phyloP scores from a whole-genome alignment of 1,140 invertebrate genomes.

The Lepidurus apus region DNA sequence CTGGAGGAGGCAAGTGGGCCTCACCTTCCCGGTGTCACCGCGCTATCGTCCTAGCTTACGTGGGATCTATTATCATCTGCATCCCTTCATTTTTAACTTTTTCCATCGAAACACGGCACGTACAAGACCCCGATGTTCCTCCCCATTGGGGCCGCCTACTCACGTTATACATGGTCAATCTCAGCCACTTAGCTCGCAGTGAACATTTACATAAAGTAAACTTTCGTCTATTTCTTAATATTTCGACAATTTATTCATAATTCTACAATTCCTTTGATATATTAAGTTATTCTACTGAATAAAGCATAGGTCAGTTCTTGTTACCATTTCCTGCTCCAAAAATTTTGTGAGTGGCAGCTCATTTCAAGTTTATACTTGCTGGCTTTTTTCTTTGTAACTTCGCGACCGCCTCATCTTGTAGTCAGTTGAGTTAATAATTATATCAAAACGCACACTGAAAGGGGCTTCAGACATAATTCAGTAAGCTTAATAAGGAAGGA shows the following conservation, averaged over 20 bases:
- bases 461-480: too few species aligned
- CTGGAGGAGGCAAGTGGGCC: not conserved
- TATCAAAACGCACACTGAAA: too few species aligned
- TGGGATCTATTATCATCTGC: slow-evolving; percentile 76
- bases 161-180: not conserved
- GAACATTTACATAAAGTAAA: slow-evolving; percentile 8
- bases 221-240: not conserved
- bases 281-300: too few species aligned
- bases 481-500: too few species aligned
- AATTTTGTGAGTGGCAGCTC: too few species aligned
- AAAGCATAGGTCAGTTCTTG: too few species aligned
- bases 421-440: too few species aligned
- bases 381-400: too few species aligned
- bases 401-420: too few species aligned
- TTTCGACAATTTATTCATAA: not conserved
- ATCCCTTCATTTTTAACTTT: slow-evolving; percentile 74
- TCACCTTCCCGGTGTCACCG: slow-evolving; percentile 24
- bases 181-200: not conserved
- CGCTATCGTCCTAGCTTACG: slow-evolving; percentile 71
- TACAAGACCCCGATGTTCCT: slow-evolving; percentile 26
- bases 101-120: slow-evolving; percentile 47
- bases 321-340: too few species aligned
- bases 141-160: not conserved
- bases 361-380: too few species aligned
- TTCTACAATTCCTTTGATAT: too few species aligned